Evolutionary conservation across 1,140 invertebrate species (phyloP).

Genomic region (Liolophura sinensis): DNA sequence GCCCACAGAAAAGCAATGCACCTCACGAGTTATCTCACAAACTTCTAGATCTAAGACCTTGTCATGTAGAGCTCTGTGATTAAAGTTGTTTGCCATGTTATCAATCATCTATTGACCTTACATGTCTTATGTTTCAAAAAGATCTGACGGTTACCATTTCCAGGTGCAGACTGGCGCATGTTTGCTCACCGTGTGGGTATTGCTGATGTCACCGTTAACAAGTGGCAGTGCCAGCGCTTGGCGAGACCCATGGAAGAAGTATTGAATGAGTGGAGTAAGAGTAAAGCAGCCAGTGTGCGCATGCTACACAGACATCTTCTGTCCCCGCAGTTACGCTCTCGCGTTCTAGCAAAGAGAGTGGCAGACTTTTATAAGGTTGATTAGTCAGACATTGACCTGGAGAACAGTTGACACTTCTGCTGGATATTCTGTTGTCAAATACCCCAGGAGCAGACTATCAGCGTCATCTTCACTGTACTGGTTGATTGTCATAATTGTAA

Average conservation of each 20-base stretch:
- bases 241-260: constrained; percentile 51
- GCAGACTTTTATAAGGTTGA: constrained; percentile 56
- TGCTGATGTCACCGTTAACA: constrained; percentile 32
- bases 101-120: not conserved
- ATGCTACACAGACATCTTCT: constrained; percentile 55
- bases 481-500: too few relatives aligned
- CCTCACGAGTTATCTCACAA: too few relatives aligned
- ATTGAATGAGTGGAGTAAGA: constrained; percentile 48
- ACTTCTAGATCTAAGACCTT: too few relatives aligned
- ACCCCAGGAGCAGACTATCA: too few relatives aligned
- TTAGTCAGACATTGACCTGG: constrained; percentile 15
- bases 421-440: too few relatives aligned
- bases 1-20: too few relatives aligned
- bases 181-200: constrained; percentile 53
- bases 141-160: not conserved
- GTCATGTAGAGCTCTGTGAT: too few relatives aligned
- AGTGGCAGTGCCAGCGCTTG: constrained; percentile 50
- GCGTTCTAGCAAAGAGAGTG: constrained; percentile 50
- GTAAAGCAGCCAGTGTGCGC: constrained; percentile 47
- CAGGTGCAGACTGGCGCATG: constrained; percentile 55
- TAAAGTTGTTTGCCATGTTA: too few relatives aligned
- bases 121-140: not conserved
- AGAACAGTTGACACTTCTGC: too few relatives aligned
- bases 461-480: too few relatives aligned
- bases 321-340: constrained; percentile 49